Evolutionary conservation across 2,797 vertebrate species (phyloP).

Genomic region (Syndactyla subalaris): DNA sequence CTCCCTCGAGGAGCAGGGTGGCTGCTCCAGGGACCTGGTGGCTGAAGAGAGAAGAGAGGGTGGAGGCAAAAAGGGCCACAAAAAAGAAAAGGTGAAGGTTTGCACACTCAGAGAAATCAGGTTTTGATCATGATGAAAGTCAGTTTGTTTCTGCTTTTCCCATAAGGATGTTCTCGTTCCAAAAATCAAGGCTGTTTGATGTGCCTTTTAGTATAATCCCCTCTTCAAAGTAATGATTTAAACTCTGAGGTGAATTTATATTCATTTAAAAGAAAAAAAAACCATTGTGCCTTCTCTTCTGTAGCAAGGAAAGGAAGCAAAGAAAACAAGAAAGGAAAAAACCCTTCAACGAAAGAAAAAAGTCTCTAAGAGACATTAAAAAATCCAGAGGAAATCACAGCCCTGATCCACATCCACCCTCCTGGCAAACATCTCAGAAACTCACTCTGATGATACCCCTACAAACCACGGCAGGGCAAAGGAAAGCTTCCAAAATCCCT

Average conservation of each 20-base stretch:
- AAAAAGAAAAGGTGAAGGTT: neutral
- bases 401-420: neutral
- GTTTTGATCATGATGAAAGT: neutral
- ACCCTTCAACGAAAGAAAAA: neutral
- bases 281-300: neutral
- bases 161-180: neutral
- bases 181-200: neutral
- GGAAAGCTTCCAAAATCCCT: neutral
- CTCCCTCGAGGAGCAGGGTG: neutral
- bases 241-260: neutral
- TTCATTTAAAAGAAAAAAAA: neutral
- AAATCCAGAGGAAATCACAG: neutral
- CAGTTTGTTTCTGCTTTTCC: neutral
- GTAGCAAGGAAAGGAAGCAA: neutral
- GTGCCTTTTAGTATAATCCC: neutral
- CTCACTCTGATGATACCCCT: neutral
- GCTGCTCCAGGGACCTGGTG: neutral
- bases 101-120: neutral
- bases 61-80: neutral
- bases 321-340: neutral
- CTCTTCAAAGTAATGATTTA: neutral
- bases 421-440: neutral
- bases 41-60: fast-evolving
- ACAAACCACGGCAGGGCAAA: neutral
- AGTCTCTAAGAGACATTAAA: neutral